phyloP scores from a whole-genome alignment of 1,140 invertebrate species.

The Asobara japonica region DNA sequence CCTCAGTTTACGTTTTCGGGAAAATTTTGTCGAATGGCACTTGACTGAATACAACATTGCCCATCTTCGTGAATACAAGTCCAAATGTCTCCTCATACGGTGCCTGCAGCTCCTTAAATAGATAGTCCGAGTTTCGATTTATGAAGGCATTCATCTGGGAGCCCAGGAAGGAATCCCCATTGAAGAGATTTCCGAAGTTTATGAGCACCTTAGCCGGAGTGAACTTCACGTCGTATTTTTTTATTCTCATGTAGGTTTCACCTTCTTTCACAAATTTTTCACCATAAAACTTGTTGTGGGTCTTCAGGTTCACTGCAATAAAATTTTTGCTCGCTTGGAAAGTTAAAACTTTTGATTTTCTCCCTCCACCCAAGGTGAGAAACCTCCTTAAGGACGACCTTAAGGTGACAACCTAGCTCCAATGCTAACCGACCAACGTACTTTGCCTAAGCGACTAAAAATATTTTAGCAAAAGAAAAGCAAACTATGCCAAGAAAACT shows the following conservation, averaged over 20 bases:
- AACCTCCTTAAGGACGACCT: no score
- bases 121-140: conserved; percentile 73
- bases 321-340: background rate
- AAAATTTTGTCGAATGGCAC: conserved; percentile 74
- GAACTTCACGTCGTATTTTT: conserved; percentile 70
- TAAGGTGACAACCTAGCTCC: no score
- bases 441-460: no score
- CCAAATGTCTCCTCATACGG: conserved; percentile 73
- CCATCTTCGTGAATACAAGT: conserved; percentile 70
- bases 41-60: conserved; percentile 72
- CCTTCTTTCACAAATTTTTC: conserved; percentile 70
- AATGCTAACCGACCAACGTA: no score
- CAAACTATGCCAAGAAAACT: no score
- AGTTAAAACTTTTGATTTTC: background rate
- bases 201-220: conserved; percentile 67
- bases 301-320: conserved; percentile 69
- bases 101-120: conserved; percentile 73
- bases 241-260: conserved; percentile 70
- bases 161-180: conserved; percentile 69
- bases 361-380: no score
- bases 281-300: conserved; percentile 70
- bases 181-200: conserved; percentile 72
- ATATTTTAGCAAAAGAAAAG: no score
- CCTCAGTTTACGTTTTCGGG: conserved; percentile 61
- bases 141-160: conserved; percentile 68